A percentile compares a stretch with the other conserved stretches of the same genome.
These are phyloP conservation scores for Pollenia labialis DNA, from an alignment of 2,888 invertebrate genomes.

Conservation along the genomic window DNA sequence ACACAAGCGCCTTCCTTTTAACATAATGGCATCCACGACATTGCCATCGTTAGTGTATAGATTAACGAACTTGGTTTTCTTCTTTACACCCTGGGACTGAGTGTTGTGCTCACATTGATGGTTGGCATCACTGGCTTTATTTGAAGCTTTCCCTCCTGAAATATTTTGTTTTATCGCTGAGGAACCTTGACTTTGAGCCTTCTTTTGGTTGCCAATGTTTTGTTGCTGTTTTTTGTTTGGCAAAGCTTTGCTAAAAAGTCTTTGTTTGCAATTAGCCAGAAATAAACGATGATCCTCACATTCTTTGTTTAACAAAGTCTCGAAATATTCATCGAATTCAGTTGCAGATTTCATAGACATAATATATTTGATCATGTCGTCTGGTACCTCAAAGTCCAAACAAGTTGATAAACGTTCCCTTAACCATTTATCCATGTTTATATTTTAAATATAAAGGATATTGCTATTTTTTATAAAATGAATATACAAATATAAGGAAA, in stretches of 20 bases:
- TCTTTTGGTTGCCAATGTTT: constrained; percentile 69
- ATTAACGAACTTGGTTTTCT: constrained; percentile 90
- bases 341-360: constrained; percentile 88
- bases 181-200: constrained; percentile 63
- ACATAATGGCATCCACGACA: constrained; percentile 85
- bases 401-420: constrained; percentile 87
- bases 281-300: constrained; percentile 88
- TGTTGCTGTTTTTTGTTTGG: constrained; percentile 75
- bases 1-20: constrained; percentile 93
- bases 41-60: constrained; percentile 90
- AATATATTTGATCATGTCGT: constrained; percentile 89
- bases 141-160: neutral
- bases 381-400: constrained; percentile 88
- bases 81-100: constrained; percentile 84
- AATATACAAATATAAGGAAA: no score
- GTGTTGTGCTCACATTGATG: constrained; percentile 48
- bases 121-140: constrained; percentile 55
- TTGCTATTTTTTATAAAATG: no score
- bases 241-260: constrained; percentile 84
- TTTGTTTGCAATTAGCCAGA: constrained; percentile 86
- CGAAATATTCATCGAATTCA: constrained; percentile 91
- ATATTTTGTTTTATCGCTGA: constrained; percentile 70
- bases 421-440: constrained; percentile 88
- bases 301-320: constrained; percentile 88
- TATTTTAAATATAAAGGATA: neutral